Base-by-base conservation (phyloP, 1,140 invertebrate species). In the Ephestia elutella region DNA sequence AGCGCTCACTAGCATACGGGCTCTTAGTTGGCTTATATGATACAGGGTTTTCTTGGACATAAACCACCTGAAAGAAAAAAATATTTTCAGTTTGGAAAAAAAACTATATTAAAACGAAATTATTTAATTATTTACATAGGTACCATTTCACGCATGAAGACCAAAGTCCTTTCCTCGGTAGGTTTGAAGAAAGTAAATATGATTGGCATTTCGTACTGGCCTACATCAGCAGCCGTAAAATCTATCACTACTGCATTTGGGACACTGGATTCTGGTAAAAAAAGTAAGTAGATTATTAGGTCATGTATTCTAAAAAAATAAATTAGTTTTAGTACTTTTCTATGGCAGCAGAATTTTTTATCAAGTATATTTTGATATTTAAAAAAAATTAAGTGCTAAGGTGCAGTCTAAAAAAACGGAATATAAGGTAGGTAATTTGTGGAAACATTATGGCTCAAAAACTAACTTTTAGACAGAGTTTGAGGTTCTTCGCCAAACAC, bases 181-280 rank as follows among this genome's bases (percentile, higher is more conserved):
- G 25, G 35, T 59, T 57, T 68, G 54, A 63, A 19, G 57, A 83
- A 81, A n/a, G 75, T 75, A 53, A 83, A 83, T 66, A 86, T 68
- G 20, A 86, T 76, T 7, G 81, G 78, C 74, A 82, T 82, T 54
- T 82, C 78, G 63, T 78, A 81, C 58, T 77, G 73, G 2, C 83
- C 81, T 57, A 84, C 76, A 15, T 80, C 71, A 17, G 49, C 10
- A 10, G 68, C 65, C 25, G 53, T 5, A 57, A 82, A 84, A 13
- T 35, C 56, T 4, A 84, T 62, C 13, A 48, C 56, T 9, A 82
- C 56, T 56, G 70, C 56, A 18, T 71, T 56, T n/a, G 65, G 49
- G 28, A 81, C 65, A 3, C 68, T 62, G 7, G 68, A 66, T 66
- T 79, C 80, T 83, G 65, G 5, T 54, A 56, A 57, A 51, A 49